These are phyloP conservation scores for Papilio polyxenes DNA, from an alignment of 1,140 invertebrate genomes.

Conservation along the genomic window DNA sequence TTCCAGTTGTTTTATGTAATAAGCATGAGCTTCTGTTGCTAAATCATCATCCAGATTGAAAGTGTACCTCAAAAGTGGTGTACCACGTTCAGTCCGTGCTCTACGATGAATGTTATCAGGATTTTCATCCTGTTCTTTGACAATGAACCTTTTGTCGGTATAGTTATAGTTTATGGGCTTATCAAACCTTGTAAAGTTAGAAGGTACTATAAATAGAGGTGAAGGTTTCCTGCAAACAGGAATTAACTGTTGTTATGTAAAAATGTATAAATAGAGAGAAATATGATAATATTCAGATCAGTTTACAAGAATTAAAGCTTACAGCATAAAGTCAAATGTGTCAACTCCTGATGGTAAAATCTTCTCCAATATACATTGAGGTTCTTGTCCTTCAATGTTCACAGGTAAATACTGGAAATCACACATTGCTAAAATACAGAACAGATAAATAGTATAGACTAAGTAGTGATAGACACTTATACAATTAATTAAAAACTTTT, in stretches of 20 bases:
- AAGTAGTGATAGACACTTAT: too few species aligned
- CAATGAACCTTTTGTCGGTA: slow-evolving; percentile 68
- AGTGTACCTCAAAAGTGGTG: slow-evolving; percentile 81
- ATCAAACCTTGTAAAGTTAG: slow-evolving; percentile 89
- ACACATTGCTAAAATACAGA: slow-evolving; percentile 84
- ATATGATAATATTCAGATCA: slow-evolving; percentile 6
- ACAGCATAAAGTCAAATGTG: slow-evolving; percentile 82
- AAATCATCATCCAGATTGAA: slow-evolving; percentile 81
- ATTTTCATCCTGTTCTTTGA: slow-evolving; percentile 50
- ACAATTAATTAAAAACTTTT: neutral
- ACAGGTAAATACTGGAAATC: slow-evolving; percentile 96
- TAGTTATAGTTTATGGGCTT: slow-evolving; percentile 82
- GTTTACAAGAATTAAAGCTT: slow-evolving; percentile 49
- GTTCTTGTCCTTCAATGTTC: slow-evolving; percentile 66
- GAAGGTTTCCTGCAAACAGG: slow-evolving; percentile 69
- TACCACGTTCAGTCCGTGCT: slow-evolving; percentile 74
- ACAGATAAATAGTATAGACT: too few species aligned
- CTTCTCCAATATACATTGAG: slow-evolving; percentile 84
- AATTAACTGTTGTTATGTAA: neutral
- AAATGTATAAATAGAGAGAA: too few species aligned
- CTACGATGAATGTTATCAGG: slow-evolving; percentile 66
- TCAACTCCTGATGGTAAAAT: slow-evolving; percentile 84
- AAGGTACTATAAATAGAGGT: slow-evolving; percentile 88
- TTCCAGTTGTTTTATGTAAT: slow-evolving; percentile 56
- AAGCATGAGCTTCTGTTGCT: slow-evolving; percentile 80